phyloP scores from a whole-genome alignment of 2,113 vertebrate species.

The Aegithalos caudatus region DNA sequence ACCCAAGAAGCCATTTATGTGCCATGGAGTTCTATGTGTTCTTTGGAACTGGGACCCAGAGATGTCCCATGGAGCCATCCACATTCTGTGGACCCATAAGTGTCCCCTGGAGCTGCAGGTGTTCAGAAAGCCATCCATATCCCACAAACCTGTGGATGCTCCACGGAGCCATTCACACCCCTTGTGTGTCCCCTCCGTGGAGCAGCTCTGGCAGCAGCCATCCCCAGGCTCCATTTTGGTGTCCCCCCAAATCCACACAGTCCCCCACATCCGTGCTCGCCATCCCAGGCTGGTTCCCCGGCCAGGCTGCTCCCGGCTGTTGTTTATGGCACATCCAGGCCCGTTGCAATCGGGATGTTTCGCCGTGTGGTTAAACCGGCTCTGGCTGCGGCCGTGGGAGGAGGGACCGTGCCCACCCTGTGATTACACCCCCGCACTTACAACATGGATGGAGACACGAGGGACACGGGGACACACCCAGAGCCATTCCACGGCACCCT shows the following conservation, averaged over 20 bases:
- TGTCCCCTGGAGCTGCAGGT: background rate
- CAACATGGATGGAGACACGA: accelerated
- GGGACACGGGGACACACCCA: background rate
- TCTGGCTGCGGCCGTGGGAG: background rate
- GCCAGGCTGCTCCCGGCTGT: background rate
- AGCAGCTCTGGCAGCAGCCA: background rate
- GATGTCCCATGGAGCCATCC: background rate
- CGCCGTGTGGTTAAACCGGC: background rate
- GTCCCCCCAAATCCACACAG: accelerated
- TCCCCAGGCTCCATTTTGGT: background rate
- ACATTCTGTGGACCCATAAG: accelerated
- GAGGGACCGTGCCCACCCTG: background rate
- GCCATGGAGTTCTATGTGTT: accelerated
- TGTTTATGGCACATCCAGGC: background rate
- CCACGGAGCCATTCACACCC: background rate
- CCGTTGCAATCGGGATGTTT: background rate
- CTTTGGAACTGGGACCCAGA: too few relatives aligned
- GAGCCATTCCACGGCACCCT: accelerated
- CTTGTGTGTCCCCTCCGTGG: accelerated
- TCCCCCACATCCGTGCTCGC: accelerated
- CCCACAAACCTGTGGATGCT: accelerated
- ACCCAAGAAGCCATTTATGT: background rate
- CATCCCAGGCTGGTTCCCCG: accelerated
- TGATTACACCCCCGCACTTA: background rate
- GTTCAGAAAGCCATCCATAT: background rate